Evolutionary conservation across 2,113 vertebrate genomes (phyloP), one percentile per base, ranked within the genome.

Genomic region (Hemiprocne comata): DNA sequence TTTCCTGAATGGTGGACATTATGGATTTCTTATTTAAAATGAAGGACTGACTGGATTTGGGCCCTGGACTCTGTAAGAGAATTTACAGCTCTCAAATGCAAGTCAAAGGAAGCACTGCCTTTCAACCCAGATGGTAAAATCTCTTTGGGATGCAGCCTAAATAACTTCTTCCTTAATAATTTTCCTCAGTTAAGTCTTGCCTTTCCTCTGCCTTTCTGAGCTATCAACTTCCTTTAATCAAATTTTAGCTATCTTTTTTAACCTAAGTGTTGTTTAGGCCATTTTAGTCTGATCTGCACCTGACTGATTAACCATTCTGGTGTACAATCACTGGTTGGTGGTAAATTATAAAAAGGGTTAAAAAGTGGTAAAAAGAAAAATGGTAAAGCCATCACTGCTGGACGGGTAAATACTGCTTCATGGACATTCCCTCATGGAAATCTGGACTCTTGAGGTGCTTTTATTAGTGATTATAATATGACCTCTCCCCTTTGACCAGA

Each of bases 191-290:
- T 42, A 38, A 36, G 7, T 60, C 82, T 42, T 58, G 25, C 46
- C 11, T 85, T 85, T 78, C 42, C 17, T 60, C 44, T 40, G 33
- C 9, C 46, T 48, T 48, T 48, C 46, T 73, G n/a, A 77, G 7
- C 65, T 75, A 40, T 33, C 51, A 38, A 9, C 4, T 71, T 75
- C 29, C 33, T 48, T 51, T 6, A 85, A 81, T 81, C 84, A 24
- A 46, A 64, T 71, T 71, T 71, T 46, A 25, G 3, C 1, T 64
- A 20, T 46, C 26, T 38, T 55, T 83, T 42, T 71, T 87, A 64
- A 10, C 10, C 7, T 69, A 1, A 11, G 11, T 44, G 1, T 33
- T 90, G 36, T 60, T 46, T 57, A 64, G 14, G 16, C 0, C 0
- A 34, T 69, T 72, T 69, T 64, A 2, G 25, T 84, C 33, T 74